Base-by-base conservation (phyloP, 2,888 invertebrate genomes). In the Parapristionchus giblindavisi region DNA sequence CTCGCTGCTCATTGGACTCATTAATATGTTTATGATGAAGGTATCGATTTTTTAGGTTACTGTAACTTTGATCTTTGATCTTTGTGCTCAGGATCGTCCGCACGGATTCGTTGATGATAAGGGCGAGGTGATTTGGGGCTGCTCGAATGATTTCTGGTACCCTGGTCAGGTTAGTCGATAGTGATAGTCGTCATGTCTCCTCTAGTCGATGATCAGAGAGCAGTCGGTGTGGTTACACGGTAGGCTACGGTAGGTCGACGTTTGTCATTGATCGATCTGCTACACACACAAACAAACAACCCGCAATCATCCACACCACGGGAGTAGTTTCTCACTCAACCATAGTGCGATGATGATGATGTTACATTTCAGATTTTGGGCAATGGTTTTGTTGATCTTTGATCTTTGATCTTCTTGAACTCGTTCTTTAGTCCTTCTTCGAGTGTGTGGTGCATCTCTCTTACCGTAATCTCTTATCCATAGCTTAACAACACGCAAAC, bases 11-110 rank as follows among this genome's bases (percentile, higher is more conserved):
- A 96, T 99, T 87, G 95, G 95, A 34, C 95, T 98, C 89, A 99
- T 99, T 90, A 97, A 98, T 91, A 99, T 99, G 99, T 94, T 98
- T 85, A 91, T 99, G 87, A 92, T 94, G 89, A 96, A 94, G 88
- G 58, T 73, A 43, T 8, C 8, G 43, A 43, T 43, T 17, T 43
- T 43, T 43, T 43, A 14, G 8, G 8, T 43, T 8, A 14, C 43
- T 43, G 8, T 43, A 43, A 43, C 8, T 43, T 43, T 43, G 43
- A 8, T 17, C 43, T 43, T n/a, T 24, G n/a, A 56, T 56, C 14
- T 27, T 56, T 56, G 3, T 29, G 3, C 56, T 27, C 56, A 74
- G 74, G 34, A 60, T n/a, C 81, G 82, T 14, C 70, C 71, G 2
- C 40, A 60, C 17, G 85, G 84, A 5, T 85, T 80, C 52, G 79